These are phyloP conservation scores for Apoda limacodes DNA, from an alignment of 2,888 invertebrate species.

Conservation along the genomic window DNA sequence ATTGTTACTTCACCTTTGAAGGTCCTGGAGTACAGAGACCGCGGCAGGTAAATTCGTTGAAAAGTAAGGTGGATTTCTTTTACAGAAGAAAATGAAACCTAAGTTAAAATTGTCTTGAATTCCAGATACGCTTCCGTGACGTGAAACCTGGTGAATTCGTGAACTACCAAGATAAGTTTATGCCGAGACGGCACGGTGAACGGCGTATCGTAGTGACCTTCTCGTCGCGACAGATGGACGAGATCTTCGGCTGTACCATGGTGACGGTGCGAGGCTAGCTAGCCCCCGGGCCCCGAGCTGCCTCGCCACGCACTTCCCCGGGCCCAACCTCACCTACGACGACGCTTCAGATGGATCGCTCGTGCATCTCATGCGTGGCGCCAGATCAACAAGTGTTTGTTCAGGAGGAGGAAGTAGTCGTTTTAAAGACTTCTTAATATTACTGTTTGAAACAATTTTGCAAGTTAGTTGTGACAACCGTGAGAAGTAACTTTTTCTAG, in stretches of 20 bases:
- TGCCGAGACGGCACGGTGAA: conserved; percentile 70
- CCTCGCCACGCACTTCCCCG: conserved; percentile 45
- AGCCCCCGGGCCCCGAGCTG: conserved; percentile 52
- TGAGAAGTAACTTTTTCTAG: no score
- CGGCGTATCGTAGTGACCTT: conserved; percentile 75
- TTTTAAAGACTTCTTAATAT: conserved; percentile 43
- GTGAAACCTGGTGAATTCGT: conserved; percentile 74
- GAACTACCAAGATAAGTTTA: conserved; percentile 70
- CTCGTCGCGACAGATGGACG: conserved; percentile 74
- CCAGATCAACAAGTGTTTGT: conserved; percentile 50
- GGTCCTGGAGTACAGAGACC: conserved; percentile 76
- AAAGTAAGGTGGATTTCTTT: no score
- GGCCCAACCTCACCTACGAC: conserved; percentile 37
- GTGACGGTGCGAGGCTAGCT: conserved; percentile 67
- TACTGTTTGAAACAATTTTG: conserved; percentile 15
- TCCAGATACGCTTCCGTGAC: conserved; percentile 69
- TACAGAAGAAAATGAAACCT: not conserved
- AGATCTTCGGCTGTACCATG: conserved; percentile 70
- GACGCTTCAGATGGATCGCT: conserved; percentile 46
- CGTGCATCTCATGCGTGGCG: conserved; percentile 40
- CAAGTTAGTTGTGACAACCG: conserved; percentile 18
- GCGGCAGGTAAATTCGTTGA: conserved; percentile 51
- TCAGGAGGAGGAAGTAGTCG: conserved; percentile 54
- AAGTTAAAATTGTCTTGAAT: no score
- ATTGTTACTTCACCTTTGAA: conserved; percentile 77